Percentiles rank a stretch among this genome's conserved stretches.
Conservation (phyloP, 2,888 invertebrate genomes). For the Leucophenga montana region DNA sequence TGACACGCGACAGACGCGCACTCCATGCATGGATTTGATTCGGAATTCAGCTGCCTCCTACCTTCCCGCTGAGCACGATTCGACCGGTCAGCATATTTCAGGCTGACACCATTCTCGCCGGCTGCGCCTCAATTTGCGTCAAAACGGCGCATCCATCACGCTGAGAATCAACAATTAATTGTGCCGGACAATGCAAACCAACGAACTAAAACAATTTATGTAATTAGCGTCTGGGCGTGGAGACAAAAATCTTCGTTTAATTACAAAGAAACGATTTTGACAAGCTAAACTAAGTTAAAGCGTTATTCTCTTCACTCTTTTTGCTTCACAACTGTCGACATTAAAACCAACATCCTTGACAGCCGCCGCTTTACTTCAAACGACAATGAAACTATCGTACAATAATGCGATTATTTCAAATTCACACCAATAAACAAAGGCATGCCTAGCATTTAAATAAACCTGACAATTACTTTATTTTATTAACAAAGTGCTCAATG, state of each 20-base stretch:
- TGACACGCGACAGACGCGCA: too few species aligned
- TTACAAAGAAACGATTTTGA: slow-evolving; percentile 43
- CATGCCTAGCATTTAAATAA: neutral
- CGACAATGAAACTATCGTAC: too few species aligned
- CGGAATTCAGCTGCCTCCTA: neutral
- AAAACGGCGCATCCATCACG: slow-evolving; percentile 37
- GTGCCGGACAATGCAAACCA: slow-evolving; percentile 1
- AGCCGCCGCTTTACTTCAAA: too few species aligned
- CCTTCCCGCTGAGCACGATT: neutral
- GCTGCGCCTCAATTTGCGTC: neutral
- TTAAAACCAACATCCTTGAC: too few species aligned
- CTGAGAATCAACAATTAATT: slow-evolving; percentile 29
- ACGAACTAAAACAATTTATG: neutral
- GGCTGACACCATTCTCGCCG: neutral
- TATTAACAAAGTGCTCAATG: too few species aligned
- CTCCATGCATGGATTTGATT: too few species aligned
- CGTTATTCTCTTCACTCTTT: neutral
- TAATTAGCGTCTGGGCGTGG: too few species aligned
- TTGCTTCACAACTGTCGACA: neutral
- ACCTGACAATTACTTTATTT: too few species aligned
- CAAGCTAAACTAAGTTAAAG: slow-evolving; percentile 26
- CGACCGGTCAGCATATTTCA: neutral
- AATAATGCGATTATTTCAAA: neutral
- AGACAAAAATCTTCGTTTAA: slow-evolving; percentile 42
- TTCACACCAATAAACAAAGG: neutral